Base-by-base conservation (phyloP, 2,113 vertebrate species). In the Prunella himalayana region DNA sequence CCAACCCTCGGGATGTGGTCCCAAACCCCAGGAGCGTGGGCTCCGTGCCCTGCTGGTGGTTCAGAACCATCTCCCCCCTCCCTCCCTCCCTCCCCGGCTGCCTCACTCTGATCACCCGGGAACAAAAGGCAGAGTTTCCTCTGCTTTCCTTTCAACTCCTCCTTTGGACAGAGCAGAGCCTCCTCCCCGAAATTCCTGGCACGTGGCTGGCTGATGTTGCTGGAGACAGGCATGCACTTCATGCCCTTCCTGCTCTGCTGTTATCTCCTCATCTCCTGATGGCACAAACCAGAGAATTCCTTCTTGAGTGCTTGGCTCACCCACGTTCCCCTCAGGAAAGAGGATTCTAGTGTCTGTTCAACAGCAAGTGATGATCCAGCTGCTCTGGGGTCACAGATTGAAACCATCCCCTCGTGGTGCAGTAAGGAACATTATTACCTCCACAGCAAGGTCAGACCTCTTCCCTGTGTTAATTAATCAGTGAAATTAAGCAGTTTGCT, bases 381-480 rank as follows among this genome's bases (percentile, higher is more conserved):
- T 82, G 84, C 75, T 91, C 64, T 12, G n/a, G 56, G 82, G 63
- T 92, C 82, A 63, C 44, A 17, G 80, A 57, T 65, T 64, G 21
- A 50, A 93, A 88, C 56, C 50, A 31, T 18, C 39, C 50, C 57
- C 75, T 65, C 0, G 0, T 39, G 35, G 72, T 31, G 66, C 45
- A 10, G 0, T 6, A 14, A 89, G 45, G 84, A 84, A 50, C 11
- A 20, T 79, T 39, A 82, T 44, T 77, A 73, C 79, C 75, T 94
- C 54, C 71, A 15, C 19, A 42, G 66, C 50, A 80, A 90, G 82
- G 94, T 86, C 85, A 88, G 42, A 47, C 54, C 75, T 77, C 64
- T 73, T 50, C 59, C 27, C 42, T 56, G 6, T 64, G 68, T 80
- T 93, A 91, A 96, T 91, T 95, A 91, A 95, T 93, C 75, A 86